A percentile compares a stretch with the other conserved stretches of the same genome.
phyloP scores from a whole-genome alignment of 2,797 vertebrate genomes.

The Antennarius maculatus region DNA sequence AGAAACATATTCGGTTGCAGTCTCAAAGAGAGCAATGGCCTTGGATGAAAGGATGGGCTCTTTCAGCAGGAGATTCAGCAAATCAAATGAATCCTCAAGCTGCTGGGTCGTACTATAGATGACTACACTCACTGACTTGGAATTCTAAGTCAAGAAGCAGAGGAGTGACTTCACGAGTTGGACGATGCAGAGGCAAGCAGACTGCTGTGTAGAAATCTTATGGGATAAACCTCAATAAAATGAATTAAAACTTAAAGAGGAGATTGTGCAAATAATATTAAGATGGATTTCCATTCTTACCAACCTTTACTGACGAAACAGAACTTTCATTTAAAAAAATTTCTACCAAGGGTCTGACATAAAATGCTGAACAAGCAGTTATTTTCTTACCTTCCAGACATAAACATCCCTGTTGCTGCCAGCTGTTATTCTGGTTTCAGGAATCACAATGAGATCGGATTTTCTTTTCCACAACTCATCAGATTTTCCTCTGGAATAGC shows the following conservation, averaged over 20 bases:
- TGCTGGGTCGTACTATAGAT: conserved; percentile 14
- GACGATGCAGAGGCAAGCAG: conserved; percentile 14
- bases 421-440: conserved; percentile 21
- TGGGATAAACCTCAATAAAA: no score
- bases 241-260: no score
- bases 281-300: background rate
- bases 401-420: conserved; percentile 23
- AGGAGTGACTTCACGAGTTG: background rate
- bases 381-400: conserved; percentile 21
- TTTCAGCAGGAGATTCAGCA: conserved; percentile 30
- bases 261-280: background rate
- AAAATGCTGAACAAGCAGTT: conserved; percentile 36
- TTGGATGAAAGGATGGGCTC: conserved; percentile 27
- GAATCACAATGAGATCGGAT: conserved; percentile 19
- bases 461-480: conserved; percentile 27
- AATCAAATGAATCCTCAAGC: conserved; percentile 40
- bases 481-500: background rate
- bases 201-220: background rate
- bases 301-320: conserved; percentile 7
- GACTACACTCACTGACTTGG: background rate
- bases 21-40: conserved; percentile 8
- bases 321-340: conserved; percentile 16
- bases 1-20: conserved; percentile 12
- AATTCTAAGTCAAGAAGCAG: conserved; percentile 12
- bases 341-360: background rate